Evolutionary conservation across 2,888 invertebrate species (phyloP).

Genomic region (Tipula confusa): DNA sequence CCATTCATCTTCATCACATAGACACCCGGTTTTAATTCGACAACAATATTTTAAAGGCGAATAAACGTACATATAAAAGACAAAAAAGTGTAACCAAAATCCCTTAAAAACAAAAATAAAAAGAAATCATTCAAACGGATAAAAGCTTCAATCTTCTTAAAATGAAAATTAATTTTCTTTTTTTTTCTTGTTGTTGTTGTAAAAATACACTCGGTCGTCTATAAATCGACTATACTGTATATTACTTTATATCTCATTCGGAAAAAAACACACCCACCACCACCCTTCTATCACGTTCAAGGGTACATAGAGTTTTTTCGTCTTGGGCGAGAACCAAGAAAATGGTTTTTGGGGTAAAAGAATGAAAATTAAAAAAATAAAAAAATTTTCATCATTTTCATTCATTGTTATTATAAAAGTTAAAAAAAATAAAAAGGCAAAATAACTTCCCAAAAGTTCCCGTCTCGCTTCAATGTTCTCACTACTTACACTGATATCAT

Average conservation of each 20-base stretch:
- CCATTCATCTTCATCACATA: background rate
- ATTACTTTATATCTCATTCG: background rate
- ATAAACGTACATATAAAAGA: background rate
- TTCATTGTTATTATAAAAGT: conserved; percentile 12
- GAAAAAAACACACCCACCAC: background rate
- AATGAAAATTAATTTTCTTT: conserved; percentile 8
- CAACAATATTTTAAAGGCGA: background rate
- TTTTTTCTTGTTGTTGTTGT: background rate
- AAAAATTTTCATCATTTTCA: background rate
- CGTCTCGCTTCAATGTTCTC: background rate
- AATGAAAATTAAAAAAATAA: background rate
- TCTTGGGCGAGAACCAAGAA: background rate
- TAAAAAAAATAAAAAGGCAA: background rate
- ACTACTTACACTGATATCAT: background rate
- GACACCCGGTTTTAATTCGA: background rate
- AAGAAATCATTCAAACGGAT: conserved; percentile 8
- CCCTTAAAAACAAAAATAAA: background rate
- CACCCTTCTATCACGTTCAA: background rate
- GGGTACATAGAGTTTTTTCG: background rate
- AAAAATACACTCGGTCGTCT: background rate
- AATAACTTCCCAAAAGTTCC: conserved; percentile 3
- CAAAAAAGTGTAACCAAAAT: conserved; percentile 20
- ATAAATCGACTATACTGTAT: background rate
- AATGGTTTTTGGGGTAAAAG: background rate
- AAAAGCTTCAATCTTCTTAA: conserved; percentile 25